Evolutionary conservation across 2,888 invertebrate genomes (phyloP).

Genomic region (Drosophila macrothrix): DNA sequence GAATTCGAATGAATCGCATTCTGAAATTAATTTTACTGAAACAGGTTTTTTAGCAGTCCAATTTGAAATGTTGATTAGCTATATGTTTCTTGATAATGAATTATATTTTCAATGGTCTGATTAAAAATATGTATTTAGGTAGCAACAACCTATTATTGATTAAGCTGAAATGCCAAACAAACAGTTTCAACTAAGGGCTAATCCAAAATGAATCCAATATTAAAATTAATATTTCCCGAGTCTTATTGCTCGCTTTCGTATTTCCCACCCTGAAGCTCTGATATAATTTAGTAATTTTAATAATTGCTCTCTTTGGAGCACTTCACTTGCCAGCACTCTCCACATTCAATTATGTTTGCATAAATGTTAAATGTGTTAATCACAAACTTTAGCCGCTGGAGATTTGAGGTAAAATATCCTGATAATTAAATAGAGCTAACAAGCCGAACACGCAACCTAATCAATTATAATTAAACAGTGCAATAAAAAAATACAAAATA

Average conservation of each 20-base stretch:
- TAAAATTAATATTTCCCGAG: background rate
- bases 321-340: background rate
- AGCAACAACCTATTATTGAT: too few relatives aligned
- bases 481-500: slow-evolving; percentile 14
- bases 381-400: background rate
- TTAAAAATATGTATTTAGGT: background rate
- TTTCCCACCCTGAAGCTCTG: background rate
- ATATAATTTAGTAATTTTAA: background rate
- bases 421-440: slow-evolving; percentile 11
- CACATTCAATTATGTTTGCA: slow-evolving; percentile 8
- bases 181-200: background rate
- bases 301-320: slow-evolving; percentile 11
- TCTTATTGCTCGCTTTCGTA: background rate
- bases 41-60: background rate
- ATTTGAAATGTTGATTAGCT: background rate
- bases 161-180: background rate
- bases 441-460: slow-evolving; percentile 35
- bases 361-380: slow-evolving; percentile 19
- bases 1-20: background rate
- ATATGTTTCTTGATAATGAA: background rate
- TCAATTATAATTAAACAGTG: slow-evolving; percentile 37
- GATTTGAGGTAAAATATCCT: background rate
- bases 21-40: background rate
- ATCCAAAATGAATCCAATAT: background rate
- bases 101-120: background rate